These are phyloP conservation scores for Prosapia bicincta DNA, from an alignment of 2,888 invertebrate species.

Conservation along the genomic window DNA sequence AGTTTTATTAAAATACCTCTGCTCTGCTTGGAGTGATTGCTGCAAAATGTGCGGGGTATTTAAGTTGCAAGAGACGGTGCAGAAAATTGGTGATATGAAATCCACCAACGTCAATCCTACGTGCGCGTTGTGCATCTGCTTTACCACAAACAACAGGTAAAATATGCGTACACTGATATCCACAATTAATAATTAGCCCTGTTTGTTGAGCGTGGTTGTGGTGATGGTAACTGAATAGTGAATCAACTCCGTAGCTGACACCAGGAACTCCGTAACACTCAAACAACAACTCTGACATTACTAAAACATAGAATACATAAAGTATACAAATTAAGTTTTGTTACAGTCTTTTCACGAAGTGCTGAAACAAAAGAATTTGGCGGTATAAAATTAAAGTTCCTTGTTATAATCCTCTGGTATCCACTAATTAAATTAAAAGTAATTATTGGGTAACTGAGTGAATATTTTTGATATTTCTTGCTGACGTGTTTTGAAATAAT, in stretches of 20 bases:
- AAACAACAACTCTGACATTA: conserved; percentile 91
- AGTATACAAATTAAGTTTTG: no score
- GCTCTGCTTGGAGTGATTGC: conserved; percentile 82
- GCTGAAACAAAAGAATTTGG: no score
- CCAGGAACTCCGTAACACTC: conserved; percentile 88
- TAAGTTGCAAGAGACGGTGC: conserved; percentile 83
- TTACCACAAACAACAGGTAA: conserved; percentile 74
- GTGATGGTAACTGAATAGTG: conserved; percentile 65
- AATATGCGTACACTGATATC: conserved; percentile 85
- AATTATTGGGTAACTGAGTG: no score
- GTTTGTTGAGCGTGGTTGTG: conserved; percentile 54
- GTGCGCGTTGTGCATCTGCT: conserved; percentile 64
- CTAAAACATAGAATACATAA: conserved; percentile 57
- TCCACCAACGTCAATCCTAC: conserved; percentile 85
- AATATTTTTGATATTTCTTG: no score
- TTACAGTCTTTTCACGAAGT: no score
- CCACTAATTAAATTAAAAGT: no score
- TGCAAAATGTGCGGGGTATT: conserved; percentile 88
- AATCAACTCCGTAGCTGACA: conserved; percentile 83
- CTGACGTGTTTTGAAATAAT: no score
- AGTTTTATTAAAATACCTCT: conserved; percentile 53
- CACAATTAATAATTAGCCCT: conserved; percentile 77
- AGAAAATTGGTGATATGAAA: conserved; percentile 80
- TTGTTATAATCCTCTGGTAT: no score
- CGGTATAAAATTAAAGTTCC: no score